Base-by-base conservation (phyloP, 2,888 invertebrate genomes). In the Nemapogon koenigi region DNA sequence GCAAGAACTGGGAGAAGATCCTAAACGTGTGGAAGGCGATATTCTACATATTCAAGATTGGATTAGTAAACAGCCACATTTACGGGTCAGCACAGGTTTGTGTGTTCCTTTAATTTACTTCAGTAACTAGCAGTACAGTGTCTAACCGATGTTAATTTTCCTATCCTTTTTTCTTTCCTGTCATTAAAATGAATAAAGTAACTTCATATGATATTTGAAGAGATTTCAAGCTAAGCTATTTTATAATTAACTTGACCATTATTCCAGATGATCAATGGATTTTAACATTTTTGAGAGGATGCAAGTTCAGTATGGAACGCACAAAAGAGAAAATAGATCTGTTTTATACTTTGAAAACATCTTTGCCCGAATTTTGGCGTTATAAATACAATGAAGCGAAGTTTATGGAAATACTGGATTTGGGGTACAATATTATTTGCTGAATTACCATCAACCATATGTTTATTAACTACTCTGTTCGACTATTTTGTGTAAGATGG, bases 211-310 rank as follows among this genome's bases (percentile, higher is more conserved):
- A n/a, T n/a, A n/a, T n/a, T n/a, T n/a, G n/a, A n/a, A n/a, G n/a
- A n/a, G n/a, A n/a, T n/a, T n/a, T n/a, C n/a, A n/a, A n/a, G n/a
- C n/a, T n/a, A n/a, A n/a, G n/a, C n/a, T n/a, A n/a, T 8, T 14
- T 3, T 27, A n/a, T 3, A 11, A 27, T 27, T 3, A 6, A 27
- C 3, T 4, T 27, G 3, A n/a, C n/a, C n/a, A n/a, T n/a, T n/a
- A n/a, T 55, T 62, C 15, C 52, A 81, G 85, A 84, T 56, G 84
- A 86, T 48, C 85, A 86, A 58, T 84, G 83, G 69, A 50, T 87
- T 35, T 49, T 83, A 4, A 62, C 81, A 1, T 87, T 86, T 54
- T 61, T 88, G 13, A 72, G 87, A 6, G 85, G 86, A 22, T 83
- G 84, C 51, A 87, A 87, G 56, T 85, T 75, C 54, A 86, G 85